Conservation (phyloP, 1,140 invertebrate genomes). For the Sarcophaga bullata region DNA sequence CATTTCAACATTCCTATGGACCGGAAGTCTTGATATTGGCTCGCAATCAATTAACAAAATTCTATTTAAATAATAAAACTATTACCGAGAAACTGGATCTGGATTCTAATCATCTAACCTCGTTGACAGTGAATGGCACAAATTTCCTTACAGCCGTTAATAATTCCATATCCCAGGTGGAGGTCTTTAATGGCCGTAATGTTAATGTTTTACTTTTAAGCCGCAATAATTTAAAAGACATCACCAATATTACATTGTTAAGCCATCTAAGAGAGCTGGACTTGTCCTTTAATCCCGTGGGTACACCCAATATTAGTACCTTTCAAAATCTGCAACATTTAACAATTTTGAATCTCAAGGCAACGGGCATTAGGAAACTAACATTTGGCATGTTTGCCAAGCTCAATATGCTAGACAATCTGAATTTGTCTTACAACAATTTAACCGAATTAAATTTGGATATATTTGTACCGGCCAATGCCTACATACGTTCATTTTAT, state of each 20-base stretch:
- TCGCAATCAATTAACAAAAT: slow-evolving; percentile 50
- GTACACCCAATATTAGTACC: slow-evolving; percentile 54
- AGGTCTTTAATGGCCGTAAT: slow-evolving; percentile 51
- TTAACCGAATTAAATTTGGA: slow-evolving; percentile 59
- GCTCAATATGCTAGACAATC: slow-evolving; percentile 52
- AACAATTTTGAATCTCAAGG: slow-evolving; percentile 51
- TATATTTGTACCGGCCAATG: slow-evolving; percentile 60
- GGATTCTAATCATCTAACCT: slow-evolving; percentile 58
- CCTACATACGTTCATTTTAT: slow-evolving; percentile 55
- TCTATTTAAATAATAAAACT: slow-evolving; percentile 56
- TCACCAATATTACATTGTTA: slow-evolving; percentile 56
- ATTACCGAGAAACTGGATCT: slow-evolving; percentile 57
- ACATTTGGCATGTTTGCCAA: slow-evolving; percentile 64
- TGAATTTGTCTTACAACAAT: slow-evolving; percentile 62
- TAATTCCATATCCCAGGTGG: slow-evolving; percentile 53
- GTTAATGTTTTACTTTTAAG: slow-evolving; percentile 56
- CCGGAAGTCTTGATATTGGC: slow-evolving; percentile 56
- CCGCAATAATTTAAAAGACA: slow-evolving; percentile 52
- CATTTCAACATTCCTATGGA: slow-evolving; percentile 54
- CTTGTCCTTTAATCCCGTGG: slow-evolving; percentile 59
- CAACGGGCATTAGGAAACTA: slow-evolving; percentile 51
- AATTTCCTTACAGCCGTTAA: slow-evolving; percentile 57
- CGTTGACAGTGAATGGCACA: slow-evolving; percentile 55
- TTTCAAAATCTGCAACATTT: slow-evolving; percentile 58
- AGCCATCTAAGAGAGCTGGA: slow-evolving; percentile 54